Base-by-base conservation (phyloP, 2,113 vertebrate genomes). In the Lophius piscatorius region DNA sequence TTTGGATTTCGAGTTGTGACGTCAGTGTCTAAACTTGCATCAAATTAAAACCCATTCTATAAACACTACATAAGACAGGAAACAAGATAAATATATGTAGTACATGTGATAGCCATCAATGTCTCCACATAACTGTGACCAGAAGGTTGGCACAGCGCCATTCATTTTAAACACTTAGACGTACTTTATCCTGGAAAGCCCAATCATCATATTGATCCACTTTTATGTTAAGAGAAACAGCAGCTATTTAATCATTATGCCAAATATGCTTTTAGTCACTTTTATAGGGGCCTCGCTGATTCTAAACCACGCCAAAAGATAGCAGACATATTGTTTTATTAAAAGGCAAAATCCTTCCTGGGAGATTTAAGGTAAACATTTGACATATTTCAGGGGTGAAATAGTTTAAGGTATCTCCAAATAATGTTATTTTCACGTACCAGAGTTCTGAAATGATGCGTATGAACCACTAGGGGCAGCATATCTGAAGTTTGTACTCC, bases 261-360 rank as follows among this genome's bases (percentile, higher is more conserved):
- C 90, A 93, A 92, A 85, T 91, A 88, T 88, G 85, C 91, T 91
- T 93, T 93, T 91, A 92, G 87, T 76, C 71, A 85, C 75, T 47
- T 48, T 55, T 51, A 50, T 35, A 50, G 35, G 28, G 24, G 40
- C 24, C 34, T 56, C 31, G 40, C 29, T 44, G 64, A 67, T 51
- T 54, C 67, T 40, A 64, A 46, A 16, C 61, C 26, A 38, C 56
- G 60, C 51, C 26, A 34, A 44, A 17, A 5, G 21, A 48, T 48
- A 63, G 64, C 61, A 46, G 35, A 49, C 47, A 52, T 26, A 5
- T 69, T 66, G 29, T 31, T 31, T 31, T 8, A 10, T 6, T 31
- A 31, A 31, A n/a, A n/a, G n/a, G n/a, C n/a, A n/a, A n/a, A n/a
- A n/a, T n/a, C n/a, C n/a, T n/a, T n/a, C n/a, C n/a, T n/a, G n/a